These are phyloP conservation scores for Muraenolepis orangiensis DNA, from an alignment of 2,797 vertebrate genomes.

Conservation along the genomic window DNA sequence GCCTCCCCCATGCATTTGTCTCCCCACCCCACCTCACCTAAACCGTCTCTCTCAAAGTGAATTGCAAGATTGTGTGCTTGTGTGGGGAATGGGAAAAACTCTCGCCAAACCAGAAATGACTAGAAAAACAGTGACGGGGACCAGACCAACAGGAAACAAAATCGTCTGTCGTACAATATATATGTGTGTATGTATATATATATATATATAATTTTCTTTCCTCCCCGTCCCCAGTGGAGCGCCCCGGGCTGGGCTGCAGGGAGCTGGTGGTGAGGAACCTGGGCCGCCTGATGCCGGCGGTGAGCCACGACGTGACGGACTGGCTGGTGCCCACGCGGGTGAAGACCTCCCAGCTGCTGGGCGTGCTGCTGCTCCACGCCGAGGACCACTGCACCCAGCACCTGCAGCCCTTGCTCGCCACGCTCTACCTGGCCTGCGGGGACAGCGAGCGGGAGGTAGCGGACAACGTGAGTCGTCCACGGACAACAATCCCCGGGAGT, in stretches of 20 bases:
- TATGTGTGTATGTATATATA: not conserved
- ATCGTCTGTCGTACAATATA: too few species aligned
- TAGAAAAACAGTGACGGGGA: not conserved
- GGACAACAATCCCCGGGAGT: not conserved
- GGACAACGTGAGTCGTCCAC: slow-evolving; percentile 75
- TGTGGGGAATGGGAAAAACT: not conserved
- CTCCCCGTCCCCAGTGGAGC: slow-evolving; percentile 68
- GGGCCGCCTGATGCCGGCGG: slow-evolving; percentile 82
- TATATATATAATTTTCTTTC: not conserved
- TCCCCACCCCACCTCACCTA: not conserved
- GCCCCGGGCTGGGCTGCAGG: slow-evolving; percentile 87
- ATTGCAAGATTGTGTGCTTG: not conserved
- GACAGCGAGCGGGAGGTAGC: slow-evolving; percentile 80
- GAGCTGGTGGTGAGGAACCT: slow-evolving; percentile 91
- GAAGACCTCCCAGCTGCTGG: slow-evolving; percentile 84
- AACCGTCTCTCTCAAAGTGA: not conserved
- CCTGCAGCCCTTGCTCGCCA: slow-evolving; percentile 81
- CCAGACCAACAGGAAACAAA: not conserved
- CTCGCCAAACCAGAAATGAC: not conserved
- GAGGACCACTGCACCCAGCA: slow-evolving; percentile 93
- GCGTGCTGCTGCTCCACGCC: slow-evolving; percentile 79
- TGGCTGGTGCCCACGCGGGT: slow-evolving; percentile 87
- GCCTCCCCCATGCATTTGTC: not conserved
- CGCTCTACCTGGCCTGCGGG: slow-evolving; percentile 75
- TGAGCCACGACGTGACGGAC: slow-evolving; percentile 82